Conservation (phyloP, 2,888 invertebrate species). For the Pollenia amentaria region DNA sequence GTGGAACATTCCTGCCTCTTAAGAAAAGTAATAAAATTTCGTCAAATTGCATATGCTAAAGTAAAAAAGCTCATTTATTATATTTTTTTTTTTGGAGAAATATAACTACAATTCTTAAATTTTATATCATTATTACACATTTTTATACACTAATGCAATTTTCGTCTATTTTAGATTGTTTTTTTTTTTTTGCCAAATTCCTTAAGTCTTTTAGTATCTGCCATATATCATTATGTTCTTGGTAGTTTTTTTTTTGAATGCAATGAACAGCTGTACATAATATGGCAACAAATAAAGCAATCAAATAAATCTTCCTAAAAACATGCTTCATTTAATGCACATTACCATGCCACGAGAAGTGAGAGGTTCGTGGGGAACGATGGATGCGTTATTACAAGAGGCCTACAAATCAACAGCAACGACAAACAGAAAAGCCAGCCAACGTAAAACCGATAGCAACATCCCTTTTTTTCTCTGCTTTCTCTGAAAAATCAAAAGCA, state of each 20-base stretch:
- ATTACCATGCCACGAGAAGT: slow-evolving; percentile 78
- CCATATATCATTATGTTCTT: slow-evolving; percentile 52
- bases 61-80: too few relatives aligned
- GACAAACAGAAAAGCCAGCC: neutral
- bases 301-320: slow-evolving; percentile 82
- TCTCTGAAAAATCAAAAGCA: neutral
- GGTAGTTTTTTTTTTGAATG: neutral
- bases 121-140: neutral
- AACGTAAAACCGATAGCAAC: slow-evolving; percentile 23
- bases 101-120: neutral
- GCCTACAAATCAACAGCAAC: slow-evolving; percentile 69
- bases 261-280: slow-evolving; percentile 70
- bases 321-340: slow-evolving; percentile 84
- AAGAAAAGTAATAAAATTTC: too few relatives aligned
- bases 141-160: slow-evolving; percentile 7
- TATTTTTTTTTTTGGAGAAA: too few relatives aligned
- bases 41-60: too few relatives aligned
- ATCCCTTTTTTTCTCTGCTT: slow-evolving; percentile 7
- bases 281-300: slow-evolving; percentile 80
- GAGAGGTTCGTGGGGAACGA: slow-evolving; percentile 3
- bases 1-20: too few relatives aligned
- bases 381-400: slow-evolving; percentile 68
- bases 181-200: neutral
- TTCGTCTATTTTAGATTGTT: neutral
- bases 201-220: slow-evolving; percentile 29